phyloP scores from a whole-genome alignment of 2,797 vertebrate species.

The Molossus molossus region DNA sequence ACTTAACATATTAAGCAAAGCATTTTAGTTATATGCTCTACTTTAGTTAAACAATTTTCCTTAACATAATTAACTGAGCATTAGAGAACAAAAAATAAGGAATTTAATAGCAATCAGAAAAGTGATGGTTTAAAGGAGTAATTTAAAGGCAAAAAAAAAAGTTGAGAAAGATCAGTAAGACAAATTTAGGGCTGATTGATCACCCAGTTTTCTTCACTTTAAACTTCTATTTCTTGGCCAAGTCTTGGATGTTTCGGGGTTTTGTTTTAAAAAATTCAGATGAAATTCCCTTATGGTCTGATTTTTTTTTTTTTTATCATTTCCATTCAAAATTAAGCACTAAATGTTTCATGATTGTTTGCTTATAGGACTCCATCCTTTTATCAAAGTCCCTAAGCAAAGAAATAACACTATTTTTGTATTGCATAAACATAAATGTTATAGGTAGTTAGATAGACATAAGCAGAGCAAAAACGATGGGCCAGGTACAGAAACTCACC shows the following conservation, averaged over 20 bases:
- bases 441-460: too few relatives aligned
- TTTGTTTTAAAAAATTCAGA: not conserved
- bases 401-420: not conserved
- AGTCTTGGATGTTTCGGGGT: not conserved
- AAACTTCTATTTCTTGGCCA: slow-evolving; percentile 33
- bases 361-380: not conserved
- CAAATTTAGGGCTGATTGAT: not conserved
- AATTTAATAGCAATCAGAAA: slow-evolving; percentile 28
- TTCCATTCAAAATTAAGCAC: not conserved
- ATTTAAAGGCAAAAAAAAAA: not conserved
- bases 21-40: too few relatives aligned
- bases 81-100: not conserved
- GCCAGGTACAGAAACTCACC: too few relatives aligned
- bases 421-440: too few relatives aligned
- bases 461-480: too few relatives aligned
- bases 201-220: not conserved
- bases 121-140: not conserved
- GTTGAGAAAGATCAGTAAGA: not conserved
- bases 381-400: not conserved
- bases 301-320: not conserved
- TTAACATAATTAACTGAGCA: not conserved
- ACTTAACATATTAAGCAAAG: not conserved
- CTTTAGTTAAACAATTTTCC: not conserved
- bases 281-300: not conserved
- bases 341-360: not conserved